A percentile compares a stretch with the other conserved stretches of the same genome.
phyloP scores from a whole-genome alignment of 30 jellyfish, hydroid and myxozoan species.

The Nemopilema nomurai region DNA sequence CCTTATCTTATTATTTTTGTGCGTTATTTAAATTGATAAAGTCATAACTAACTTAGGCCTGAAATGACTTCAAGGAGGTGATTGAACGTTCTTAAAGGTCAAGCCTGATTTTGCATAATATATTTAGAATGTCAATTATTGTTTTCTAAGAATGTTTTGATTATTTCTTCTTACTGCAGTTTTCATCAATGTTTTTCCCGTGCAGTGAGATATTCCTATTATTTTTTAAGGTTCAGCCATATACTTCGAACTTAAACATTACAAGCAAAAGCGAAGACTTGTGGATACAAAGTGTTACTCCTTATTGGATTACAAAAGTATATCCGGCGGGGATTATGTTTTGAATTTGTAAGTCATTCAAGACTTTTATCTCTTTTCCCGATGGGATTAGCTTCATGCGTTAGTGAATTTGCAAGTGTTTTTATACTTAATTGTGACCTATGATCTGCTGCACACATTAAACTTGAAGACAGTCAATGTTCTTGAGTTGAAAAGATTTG shows the following conservation, averaged over 20 bases:
- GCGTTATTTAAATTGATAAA: too few species aligned
- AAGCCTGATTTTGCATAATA: neutral
- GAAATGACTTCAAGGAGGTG: neutral
- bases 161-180: neutral
- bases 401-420: neutral
- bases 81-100: neutral
- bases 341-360: conserved; percentile 52
- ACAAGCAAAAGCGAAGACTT: conserved; percentile 12
- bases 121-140: neutral
- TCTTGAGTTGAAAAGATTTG: too few species aligned
- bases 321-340: conserved; percentile 18
- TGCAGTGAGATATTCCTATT: neutral
- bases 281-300: conserved; percentile 32
- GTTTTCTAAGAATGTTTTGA: neutral
- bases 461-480: too few species aligned
- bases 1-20: too few species aligned
- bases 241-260: conserved; percentile 35
- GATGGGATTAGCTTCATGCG: too few species aligned
- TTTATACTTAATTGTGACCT: neutral
- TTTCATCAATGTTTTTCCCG: neutral
- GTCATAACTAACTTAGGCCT: too few species aligned
- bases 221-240: conserved; percentile 44
- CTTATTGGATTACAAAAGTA: neutral
- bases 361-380: too few species aligned
- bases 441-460: too few species aligned